Base-by-base conservation (phyloP, 2,113 vertebrate species). In the Phaetusa simplex region DNA sequence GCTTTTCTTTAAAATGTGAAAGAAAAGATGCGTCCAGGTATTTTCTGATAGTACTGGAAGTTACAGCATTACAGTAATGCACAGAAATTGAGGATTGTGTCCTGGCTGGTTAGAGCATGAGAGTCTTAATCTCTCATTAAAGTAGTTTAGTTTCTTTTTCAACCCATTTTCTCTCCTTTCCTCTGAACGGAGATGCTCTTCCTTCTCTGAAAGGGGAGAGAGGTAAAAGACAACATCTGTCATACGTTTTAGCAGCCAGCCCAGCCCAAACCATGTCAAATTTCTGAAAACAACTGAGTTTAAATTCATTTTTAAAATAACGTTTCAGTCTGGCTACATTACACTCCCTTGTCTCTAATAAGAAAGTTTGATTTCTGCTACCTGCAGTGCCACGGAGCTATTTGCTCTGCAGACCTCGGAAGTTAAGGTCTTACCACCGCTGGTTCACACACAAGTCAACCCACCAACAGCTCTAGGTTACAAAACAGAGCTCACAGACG, bases 391-490 rank as follows among this genome's bases (percentile, higher is more conserved):
- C 59, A 76, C 1, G 1, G 17, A 49, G 24, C 3, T 5, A 15
- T n/a, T 50, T n/a, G 42, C 38, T 49, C 65, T 23, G 27, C 27
- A 78, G 24, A 59, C 5, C 42, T 76, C 36, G 36, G 62, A 32
- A 47, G 9, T 11, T 11, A n/a, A 70, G 18, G 11, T 45, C 8
- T 49, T 13, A 56, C 3, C 67, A 19, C 36, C 1, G 2, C 29
- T 27, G 9, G 8, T 42, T 42, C 18, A 9, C 29, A 23, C 0
- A 1, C 17, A 12, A 67, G 6, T 8, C 18, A 80, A 42, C 17
- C 24, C 29, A 26, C 52, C 29, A 34, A 53, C 50, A 19, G 5
- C n/a, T 73, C 30, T 3, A 7, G 1, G 0, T 23, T 4, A 40
- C 23, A 18, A 7, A 66, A 52, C n/a, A 1, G 50, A 50, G 89